Evolutionary conservation across 2,113 vertebrate genomes (phyloP).

Genomic region (Macroglossus sobrinus): DNA sequence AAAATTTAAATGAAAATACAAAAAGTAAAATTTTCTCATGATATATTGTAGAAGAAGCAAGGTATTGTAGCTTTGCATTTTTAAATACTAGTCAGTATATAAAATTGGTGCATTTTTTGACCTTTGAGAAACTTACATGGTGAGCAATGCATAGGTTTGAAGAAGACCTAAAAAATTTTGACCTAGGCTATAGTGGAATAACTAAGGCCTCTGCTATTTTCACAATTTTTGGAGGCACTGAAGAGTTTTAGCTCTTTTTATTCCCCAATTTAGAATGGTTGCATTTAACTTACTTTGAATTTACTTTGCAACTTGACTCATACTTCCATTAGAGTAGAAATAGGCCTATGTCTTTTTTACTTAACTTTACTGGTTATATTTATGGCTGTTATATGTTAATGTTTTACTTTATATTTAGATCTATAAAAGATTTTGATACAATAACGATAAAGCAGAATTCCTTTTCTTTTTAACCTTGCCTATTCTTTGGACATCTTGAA

Average conservation of each 20-base stretch:
- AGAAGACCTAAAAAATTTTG: neutral
- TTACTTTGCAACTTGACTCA: neutral
- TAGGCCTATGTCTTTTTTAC: neutral
- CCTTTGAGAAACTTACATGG: neutral
- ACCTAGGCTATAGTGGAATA: neutral
- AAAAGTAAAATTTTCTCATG: neutral
- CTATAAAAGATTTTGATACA: neutral
- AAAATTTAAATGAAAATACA: neutral
- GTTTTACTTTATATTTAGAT: conserved; percentile 17
- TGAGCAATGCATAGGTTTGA: neutral
- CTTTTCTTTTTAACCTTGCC: neutral
- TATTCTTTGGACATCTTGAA: neutral
- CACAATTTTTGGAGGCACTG: neutral
- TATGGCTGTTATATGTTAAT: neutral
- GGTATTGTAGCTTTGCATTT: neutral
- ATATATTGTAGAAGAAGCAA: neutral
- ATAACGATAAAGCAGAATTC: neutral
- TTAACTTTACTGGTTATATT: conserved; percentile 13
- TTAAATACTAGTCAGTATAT: neutral
- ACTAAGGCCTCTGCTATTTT: neutral
- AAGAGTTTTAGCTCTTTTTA: conserved; percentile 10
- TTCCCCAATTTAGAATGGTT: neutral
- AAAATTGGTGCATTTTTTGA: neutral
- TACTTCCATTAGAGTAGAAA: neutral
- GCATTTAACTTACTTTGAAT: conserved; percentile 7